A percentile compares a stretch with the other conserved stretches of the same genome.
Conservation (phyloP, 2,797 vertebrate species). For the Antrozous pallidus region DNA sequence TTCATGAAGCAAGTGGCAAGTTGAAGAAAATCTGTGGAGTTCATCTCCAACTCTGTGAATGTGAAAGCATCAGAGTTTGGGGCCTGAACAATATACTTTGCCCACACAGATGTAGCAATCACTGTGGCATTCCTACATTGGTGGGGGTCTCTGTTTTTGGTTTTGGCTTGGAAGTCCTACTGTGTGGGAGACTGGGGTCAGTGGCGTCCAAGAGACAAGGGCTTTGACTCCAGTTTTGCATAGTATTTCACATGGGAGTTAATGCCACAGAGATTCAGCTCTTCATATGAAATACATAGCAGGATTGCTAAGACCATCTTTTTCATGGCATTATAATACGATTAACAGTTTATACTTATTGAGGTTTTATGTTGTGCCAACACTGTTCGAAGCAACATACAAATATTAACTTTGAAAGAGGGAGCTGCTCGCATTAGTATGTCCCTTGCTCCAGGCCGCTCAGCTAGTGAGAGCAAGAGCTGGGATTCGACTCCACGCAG, state of each 20-base stretch:
- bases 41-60: not conserved
- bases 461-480: not conserved
- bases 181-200: not conserved
- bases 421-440: not conserved
- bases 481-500: not conserved
- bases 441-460: not conserved
- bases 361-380: not conserved
- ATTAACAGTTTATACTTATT: not conserved
- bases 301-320: not conserved
- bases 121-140: not conserved
- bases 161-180: not conserved
- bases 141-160: not conserved
- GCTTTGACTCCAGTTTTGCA: not conserved
- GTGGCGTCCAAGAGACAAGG: not conserved
- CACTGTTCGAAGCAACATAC: not conserved
- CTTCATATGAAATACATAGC: not conserved
- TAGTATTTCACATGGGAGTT: not conserved
- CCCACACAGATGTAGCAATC: not conserved
- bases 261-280: not conserved
- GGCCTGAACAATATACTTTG: not conserved
- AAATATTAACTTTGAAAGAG: not conserved
- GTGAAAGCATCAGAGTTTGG: not conserved
- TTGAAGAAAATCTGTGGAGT: not conserved
- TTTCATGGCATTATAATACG: not conserved
- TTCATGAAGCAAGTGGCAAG: not conserved